Evolutionary conservation across 2,888 invertebrate genomes (phyloP).

Genomic region (Notodonta ziczac): DNA sequence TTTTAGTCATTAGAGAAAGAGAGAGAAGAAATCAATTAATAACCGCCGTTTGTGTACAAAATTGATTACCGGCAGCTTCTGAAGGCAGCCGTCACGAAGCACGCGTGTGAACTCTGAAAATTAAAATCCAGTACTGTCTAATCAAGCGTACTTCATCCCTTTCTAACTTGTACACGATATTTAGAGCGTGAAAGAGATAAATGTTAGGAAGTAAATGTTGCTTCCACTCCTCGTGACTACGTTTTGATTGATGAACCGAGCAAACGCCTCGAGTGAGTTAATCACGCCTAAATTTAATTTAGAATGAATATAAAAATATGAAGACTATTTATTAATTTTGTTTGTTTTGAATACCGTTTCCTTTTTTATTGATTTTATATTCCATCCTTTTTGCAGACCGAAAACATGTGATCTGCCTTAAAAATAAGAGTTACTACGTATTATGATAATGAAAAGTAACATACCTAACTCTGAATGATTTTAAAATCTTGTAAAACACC

Average conservation of each 20-base stretch:
- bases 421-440: too few species aligned
- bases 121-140: constrained; percentile 70
- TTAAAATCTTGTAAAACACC: constrained; percentile 10
- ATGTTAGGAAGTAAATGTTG: constrained; percentile 68
- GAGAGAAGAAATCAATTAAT: constrained; percentile 80
- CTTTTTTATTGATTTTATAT: not conserved
- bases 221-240: constrained; percentile 64
- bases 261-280: constrained; percentile 81
- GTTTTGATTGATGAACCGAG: constrained; percentile 82
- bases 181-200: constrained; percentile 53
- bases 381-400: not conserved
- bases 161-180: constrained; percentile 39
- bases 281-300: constrained; percentile 83
- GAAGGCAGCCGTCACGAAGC: constrained; percentile 72
- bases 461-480: not conserved
- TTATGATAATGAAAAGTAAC: too few species aligned
- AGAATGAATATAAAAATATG: constrained; percentile 70
- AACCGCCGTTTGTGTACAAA: constrained; percentile 80
- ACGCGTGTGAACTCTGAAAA: constrained; percentile 76
- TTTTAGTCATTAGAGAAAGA: constrained; percentile 79
- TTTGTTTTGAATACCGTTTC: constrained; percentile 64
- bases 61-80: constrained; percentile 80
- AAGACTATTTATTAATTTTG: constrained; percentile 70
- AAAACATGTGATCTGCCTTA: not conserved
- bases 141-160: constrained; percentile 57